Base-by-base conservation (phyloP, 1,140 invertebrate genomes). In the Thaumatotibia leucotreta region DNA sequence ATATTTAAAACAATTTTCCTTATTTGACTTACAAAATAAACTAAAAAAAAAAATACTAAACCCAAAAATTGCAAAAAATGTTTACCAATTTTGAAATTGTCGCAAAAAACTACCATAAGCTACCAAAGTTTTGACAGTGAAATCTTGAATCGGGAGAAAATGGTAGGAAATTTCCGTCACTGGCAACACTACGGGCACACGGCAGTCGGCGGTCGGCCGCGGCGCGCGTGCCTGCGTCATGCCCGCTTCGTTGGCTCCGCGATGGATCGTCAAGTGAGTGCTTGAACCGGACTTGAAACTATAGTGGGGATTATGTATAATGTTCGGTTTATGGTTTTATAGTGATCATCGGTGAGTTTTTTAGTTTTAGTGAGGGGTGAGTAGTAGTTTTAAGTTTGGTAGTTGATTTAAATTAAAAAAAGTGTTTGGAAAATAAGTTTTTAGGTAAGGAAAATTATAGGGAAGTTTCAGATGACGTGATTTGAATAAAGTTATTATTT, bases 261-360 rank as follows among this genome's bases (percentile, higher is more conserved):
- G 79, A 81, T 81, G 80, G 72, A 74, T 76, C 52, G 61, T 20
- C 74, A 70, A 79, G 80, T 84, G 83, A 77, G 69, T 81, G 83
- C 82, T 81, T 63, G 68, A 64, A 67, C 29, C 52, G 52, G 52
- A 58, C 52, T n/a, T 27, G 6, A 17, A 45, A 27, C 52, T 63
- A 70, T 31, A 63, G 69, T 72, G 63, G 74, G 77, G 80, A 71
- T 69, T 24, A 83, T 80, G 64, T 81, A 76, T 84, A 70, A 86
- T 83, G 84, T 77, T 68, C 61, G 52, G 63, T 80, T 74, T 86
- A 78, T 83, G 79, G 79, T 89, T 82, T 89, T 89, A 84, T 88
- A 89, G 86, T 89, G 84, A 88, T 79, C 80, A 82, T 84, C 84
- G 86, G 86, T 89, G 68, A 89, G 86, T n/a, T n/a, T n/a, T n/a